A percentile compares a stretch with the other conserved stretches of the same genome.
Evolutionary conservation across 2,888 invertebrate genomes (phyloP).

Genomic region (Palloptera scutellata): DNA sequence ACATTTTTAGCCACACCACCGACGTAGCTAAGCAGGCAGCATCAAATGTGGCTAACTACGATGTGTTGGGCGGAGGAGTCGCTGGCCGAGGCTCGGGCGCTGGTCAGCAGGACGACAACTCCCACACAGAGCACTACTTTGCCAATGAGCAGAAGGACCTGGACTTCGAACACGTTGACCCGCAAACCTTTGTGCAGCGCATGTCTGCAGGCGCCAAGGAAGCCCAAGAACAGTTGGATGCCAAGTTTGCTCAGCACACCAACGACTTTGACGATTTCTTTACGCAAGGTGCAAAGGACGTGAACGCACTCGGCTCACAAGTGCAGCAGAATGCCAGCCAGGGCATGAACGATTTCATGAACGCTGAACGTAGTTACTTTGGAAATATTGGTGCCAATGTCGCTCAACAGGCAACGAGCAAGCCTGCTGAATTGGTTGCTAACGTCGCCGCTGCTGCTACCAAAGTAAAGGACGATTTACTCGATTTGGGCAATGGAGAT

Average conservation of each 20-base stretch:
- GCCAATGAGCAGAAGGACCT: constrained; percentile 57
- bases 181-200: constrained; percentile 57
- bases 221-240: constrained; percentile 55
- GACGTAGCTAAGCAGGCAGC: constrained; percentile 44
- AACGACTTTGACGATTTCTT: constrained; percentile 55
- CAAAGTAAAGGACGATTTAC: constrained; percentile 23
- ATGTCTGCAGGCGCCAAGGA: constrained; percentile 58
- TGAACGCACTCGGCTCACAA: constrained; percentile 21
- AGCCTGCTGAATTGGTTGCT: constrained; percentile 15
- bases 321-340: constrained; percentile 43
- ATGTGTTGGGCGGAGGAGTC: constrained; percentile 36
- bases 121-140: constrained; percentile 57
- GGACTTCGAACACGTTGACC: constrained; percentile 52
- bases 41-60: constrained; percentile 33
- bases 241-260: constrained; percentile 55
- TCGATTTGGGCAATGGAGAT: constrained; percentile 22
- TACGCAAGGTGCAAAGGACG: constrained; percentile 42
- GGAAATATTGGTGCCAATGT: constrained; percentile 25
- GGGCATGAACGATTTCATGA: constrained; percentile 57
- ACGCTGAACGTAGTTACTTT: constrained; percentile 53
- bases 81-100: constrained; percentile 27
- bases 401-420: constrained; percentile 17
- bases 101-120: constrained; percentile 55
- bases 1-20: constrained; percentile 45
- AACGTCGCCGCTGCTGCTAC: not conserved